Evolutionary conservation across 2,113 vertebrate genomes (phyloP), one percentile per base, ranked within the genome.

Genomic region (Crotophaga sulcirostris): DNA sequence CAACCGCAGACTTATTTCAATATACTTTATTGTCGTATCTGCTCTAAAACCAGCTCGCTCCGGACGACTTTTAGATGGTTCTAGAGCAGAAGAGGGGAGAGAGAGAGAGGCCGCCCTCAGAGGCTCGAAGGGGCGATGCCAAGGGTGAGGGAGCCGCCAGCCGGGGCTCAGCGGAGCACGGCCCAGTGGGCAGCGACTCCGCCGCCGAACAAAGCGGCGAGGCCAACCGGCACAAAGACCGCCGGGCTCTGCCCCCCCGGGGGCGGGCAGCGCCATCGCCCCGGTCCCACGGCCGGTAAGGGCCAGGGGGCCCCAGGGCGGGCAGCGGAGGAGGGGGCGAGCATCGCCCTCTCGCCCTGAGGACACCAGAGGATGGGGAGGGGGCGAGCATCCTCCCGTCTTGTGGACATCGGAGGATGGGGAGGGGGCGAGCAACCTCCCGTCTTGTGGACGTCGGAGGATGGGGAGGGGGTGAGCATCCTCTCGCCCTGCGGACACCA

Each of bases 1-100:
- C 95, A 94, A 95, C 96, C 91, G 86, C 96, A 95, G 95, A 94
- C 95, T 97, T 95, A 97, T 94, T 97, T 96, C 91, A 94, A 91
- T 96, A 94, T 96, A 96, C 93, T 94, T 95, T 94, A 94, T 96
- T 96, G 95, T 96, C 89, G 55, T 66, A 96, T 95, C 92, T 93
- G 72, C 93, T n/a, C 70, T 89, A 97, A 89, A 87, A 95, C 64
- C 97, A 90, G 95, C 84, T 93, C 52, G 52, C 87, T 87, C 59
- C 24, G 59, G 74, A 87, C 78, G 81, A 89, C 70, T 87, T 89
- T 28, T 87, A 45, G 44, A 73, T 83, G 40, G 20, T 60, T 77
- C 95, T 79, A 49, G 78, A 69, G 44, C 49, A 85, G 63, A 72
- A 73, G 47, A 73, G 47, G 55, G 59, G 59, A 87, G 56, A 87